Evolutionary conservation across 2,888 invertebrate species (phyloP).

Genomic region (Chesias legatella): DNA sequence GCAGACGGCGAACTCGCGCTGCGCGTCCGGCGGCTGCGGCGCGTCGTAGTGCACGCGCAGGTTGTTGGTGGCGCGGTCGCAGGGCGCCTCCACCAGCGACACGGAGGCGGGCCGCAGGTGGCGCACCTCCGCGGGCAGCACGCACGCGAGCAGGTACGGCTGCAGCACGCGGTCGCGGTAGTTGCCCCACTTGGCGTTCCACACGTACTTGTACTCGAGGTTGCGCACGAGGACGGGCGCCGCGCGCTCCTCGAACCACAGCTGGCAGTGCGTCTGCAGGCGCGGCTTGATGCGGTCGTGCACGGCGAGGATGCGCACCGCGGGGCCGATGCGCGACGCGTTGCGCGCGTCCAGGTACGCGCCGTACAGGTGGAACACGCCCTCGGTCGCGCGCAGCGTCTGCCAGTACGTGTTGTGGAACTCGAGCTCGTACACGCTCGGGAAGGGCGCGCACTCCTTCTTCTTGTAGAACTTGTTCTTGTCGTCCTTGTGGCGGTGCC

Average conservation of each 20-base stretch:
- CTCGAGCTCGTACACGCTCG: constrained; percentile 93
- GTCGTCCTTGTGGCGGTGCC: constrained; percentile 90
- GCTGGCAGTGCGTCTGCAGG: constrained; percentile 90
- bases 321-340: constrained; percentile 89
- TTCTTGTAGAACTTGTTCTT: constrained; percentile 84
- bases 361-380: constrained; percentile 94
- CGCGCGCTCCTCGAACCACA: constrained; percentile 92
- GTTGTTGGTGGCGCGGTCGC: constrained; percentile 92
- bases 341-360: constrained; percentile 93
- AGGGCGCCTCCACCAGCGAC: constrained; percentile 90
- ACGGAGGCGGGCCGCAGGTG: constrained; percentile 89
- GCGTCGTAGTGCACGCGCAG: constrained; percentile 90
- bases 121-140: constrained; percentile 87
- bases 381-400: constrained; percentile 88
- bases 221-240: constrained; percentile 90
- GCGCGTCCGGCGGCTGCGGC: constrained; percentile 70
- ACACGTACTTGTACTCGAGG: constrained; percentile 95
- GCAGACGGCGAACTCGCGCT: constrained; percentile 93
- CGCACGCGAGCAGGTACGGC: constrained; percentile 94
- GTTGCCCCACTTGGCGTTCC: constrained; percentile 97
- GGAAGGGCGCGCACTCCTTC: constrained; percentile 90
- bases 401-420: constrained; percentile 98
- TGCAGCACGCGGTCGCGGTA: constrained; percentile 95
- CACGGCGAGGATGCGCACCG: constrained; percentile 92
- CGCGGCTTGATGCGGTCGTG: constrained; percentile 93